Evolutionary conservation across 2,888 invertebrate genomes (phyloP).

Genomic region (Drosophila vallismaia): DNA sequence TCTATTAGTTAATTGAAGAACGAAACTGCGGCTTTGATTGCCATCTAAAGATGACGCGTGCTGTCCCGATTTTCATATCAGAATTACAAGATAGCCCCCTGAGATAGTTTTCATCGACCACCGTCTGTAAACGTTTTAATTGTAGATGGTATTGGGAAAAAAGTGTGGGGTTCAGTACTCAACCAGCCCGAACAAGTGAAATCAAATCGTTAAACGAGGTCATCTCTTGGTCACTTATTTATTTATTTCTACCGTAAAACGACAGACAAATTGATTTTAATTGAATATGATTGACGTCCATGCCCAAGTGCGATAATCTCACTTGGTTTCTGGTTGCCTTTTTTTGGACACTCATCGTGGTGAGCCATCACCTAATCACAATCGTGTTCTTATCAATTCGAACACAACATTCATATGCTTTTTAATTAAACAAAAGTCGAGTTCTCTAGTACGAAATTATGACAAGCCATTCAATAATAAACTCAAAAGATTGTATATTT

Average conservation of each 20-base stretch:
- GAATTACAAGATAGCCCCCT: conserved; percentile 23
- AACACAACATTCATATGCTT: conserved; percentile 49
- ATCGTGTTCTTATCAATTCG: conserved; percentile 33
- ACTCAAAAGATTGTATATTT: not conserved
- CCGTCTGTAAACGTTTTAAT: not conserved
- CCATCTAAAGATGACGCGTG: conserved; percentile 53
- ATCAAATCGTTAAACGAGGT: conserved; percentile 41
- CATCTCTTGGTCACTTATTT: conserved; percentile 54
- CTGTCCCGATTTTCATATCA: conserved; percentile 35
- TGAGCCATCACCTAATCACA: conserved; percentile 24
- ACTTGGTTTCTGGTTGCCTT: not conserved
- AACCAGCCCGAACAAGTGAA: conserved; percentile 22
- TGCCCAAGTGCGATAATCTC: conserved; percentile 31
- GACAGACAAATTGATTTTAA: conserved; percentile 55
- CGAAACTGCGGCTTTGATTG: conserved; percentile 38
- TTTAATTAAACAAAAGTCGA: conserved; percentile 39
- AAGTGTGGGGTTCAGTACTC: not conserved
- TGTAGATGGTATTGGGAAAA: not conserved
- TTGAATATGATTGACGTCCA: conserved; percentile 55
- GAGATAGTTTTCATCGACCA: not conserved
- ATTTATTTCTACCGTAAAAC: conserved; percentile 62
- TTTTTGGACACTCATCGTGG: conserved; percentile 23
- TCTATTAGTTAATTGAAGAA: conserved; percentile 62
- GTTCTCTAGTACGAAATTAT: not conserved
- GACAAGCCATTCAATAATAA: not conserved